Conservation (phyloP, 2,113 vertebrate species). For the Brachypodius melanocephalos region DNA sequence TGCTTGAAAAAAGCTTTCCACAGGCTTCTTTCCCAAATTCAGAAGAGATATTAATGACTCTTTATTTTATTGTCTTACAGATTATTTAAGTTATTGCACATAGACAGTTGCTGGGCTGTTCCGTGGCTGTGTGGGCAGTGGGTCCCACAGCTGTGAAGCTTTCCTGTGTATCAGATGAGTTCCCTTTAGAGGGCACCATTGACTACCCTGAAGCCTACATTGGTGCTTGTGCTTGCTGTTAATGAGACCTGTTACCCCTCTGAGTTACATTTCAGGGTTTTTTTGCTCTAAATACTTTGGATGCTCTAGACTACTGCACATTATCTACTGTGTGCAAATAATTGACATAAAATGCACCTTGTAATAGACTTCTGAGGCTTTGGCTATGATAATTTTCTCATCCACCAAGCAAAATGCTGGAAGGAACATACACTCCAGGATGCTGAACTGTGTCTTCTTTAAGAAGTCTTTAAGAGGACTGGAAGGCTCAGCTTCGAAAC, state of each 20-base stretch:
- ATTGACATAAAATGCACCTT: neutral
- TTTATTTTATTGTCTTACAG: neutral
- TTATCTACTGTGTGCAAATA: neutral
- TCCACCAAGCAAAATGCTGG: neutral
- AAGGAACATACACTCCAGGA: neutral
- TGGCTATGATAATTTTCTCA: neutral
- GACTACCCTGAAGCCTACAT: conserved; percentile 40
- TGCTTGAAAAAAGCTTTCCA: neutral
- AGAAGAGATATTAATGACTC: neutral
- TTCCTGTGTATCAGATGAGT: neutral
- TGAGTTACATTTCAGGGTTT: neutral
- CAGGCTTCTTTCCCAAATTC: neutral
- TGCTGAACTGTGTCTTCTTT: neutral
- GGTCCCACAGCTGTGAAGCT: neutral
- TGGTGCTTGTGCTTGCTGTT: neutral
- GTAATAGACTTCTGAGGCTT: neutral
- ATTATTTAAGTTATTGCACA: neutral
- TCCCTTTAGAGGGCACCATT: conserved; percentile 80
- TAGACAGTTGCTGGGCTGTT: neutral
- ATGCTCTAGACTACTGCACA: neutral
- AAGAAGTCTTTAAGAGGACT: neutral
- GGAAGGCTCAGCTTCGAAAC: neutral
- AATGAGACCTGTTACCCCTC: neutral
- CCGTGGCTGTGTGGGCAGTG: neutral
- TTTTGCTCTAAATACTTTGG: neutral